phyloP scores from a whole-genome alignment of 2,797 vertebrate species.

The Chrysolophus pictus region DNA sequence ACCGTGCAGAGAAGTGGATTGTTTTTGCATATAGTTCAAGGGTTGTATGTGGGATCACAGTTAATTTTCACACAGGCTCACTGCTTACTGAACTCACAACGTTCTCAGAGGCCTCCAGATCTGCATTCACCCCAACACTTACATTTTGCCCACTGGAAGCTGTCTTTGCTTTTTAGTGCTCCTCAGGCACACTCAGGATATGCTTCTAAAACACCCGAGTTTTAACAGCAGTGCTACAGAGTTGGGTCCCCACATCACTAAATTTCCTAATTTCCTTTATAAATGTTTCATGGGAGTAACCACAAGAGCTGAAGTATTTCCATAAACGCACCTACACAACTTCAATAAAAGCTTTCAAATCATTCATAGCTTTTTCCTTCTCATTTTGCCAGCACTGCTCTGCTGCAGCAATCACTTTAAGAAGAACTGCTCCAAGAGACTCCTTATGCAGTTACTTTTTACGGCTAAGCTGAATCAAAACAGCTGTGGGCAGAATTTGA shows the following conservation, averaged over 20 bases:
- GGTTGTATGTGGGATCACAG: not conserved
- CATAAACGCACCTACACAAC: not conserved
- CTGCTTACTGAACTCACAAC: fast-evolving
- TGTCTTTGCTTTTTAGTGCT: not conserved
- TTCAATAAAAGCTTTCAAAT: conserved; percentile 4
- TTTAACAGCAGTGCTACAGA: not conserved
- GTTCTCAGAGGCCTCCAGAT: not conserved
- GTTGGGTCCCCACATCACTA: not conserved
- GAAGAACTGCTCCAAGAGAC: not conserved
- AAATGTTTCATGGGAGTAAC: not conserved
- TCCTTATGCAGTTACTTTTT: not conserved
- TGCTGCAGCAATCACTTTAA: not conserved
- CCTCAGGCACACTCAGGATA: not conserved
- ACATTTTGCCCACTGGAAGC: fast-evolving
- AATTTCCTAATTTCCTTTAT: not conserved
- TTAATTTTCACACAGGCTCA: too few species aligned
- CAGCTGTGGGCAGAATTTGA: not conserved
- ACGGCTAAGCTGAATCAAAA: conserved; percentile 11
- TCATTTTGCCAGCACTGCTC: not conserved
- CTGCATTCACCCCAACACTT: too few species aligned
- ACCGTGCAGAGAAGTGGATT: too few species aligned
- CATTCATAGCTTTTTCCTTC: not conserved
- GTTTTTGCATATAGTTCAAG: too few species aligned
- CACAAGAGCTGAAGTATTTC: not conserved
- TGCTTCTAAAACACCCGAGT: fast-evolving